phyloP scores from a whole-genome alignment of 1,140 invertebrate species.

The Hycleus cichorii region DNA sequence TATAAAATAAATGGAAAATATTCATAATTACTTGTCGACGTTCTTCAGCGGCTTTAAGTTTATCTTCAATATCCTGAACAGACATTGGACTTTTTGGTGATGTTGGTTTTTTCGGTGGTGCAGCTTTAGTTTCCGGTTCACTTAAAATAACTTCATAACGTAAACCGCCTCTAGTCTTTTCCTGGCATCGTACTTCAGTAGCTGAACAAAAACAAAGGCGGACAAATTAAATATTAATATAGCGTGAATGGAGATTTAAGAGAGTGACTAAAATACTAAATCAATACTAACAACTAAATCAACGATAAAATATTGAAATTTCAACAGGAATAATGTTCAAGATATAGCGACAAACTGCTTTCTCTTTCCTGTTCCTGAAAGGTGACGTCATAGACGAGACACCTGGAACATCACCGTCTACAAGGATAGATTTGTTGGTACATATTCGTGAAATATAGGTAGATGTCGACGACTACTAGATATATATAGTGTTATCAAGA shows the following conservation, averaged over 20 bases:
- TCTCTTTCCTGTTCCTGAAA: slow-evolving; percentile 12
- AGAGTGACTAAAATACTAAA: no score
- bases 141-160: slow-evolving; percentile 90
- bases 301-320: no score
- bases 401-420: not conserved
- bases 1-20: not conserved
- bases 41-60: slow-evolving; percentile 85
- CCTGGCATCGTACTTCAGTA: slow-evolving; percentile 81
- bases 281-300: no score
- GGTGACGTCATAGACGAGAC: slow-evolving; percentile 14
- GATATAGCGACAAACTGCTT: not conserved
- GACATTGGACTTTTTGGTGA: slow-evolving; percentile 59
- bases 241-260: no score
- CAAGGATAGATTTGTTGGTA: slow-evolving; percentile 3
- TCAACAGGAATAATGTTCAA: no score
- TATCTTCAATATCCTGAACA: slow-evolving; percentile 80
- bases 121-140: slow-evolving; percentile 76
- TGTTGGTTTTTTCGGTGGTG: slow-evolving; percentile 55
- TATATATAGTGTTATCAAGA: slow-evolving; percentile 4
- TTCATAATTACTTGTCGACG: slow-evolving; percentile 63
- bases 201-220: slow-evolving; percentile 45
- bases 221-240: no score
- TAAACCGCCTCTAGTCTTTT: slow-evolving; percentile 80
- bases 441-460: no score
- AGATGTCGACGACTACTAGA: not conserved